These are phyloP conservation scores for Synanthedon vespiformis DNA, from an alignment of 2,888 invertebrate genomes.

Conservation along the genomic window DNA sequence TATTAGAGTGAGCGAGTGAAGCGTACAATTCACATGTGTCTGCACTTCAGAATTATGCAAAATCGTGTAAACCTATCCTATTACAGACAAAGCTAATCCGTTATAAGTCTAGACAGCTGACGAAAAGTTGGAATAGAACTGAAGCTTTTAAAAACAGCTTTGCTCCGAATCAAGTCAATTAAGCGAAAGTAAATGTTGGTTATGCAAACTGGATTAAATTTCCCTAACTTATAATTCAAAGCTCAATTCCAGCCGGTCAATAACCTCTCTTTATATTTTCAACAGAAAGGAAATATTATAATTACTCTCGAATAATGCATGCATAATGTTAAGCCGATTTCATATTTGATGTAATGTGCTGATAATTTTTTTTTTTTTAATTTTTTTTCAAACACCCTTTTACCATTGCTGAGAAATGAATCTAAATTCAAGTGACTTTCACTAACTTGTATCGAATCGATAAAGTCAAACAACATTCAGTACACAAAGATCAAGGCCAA, in stretches of 20 bases:
- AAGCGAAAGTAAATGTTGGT: conserved; percentile 4
- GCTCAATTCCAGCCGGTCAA: neutral
- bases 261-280: neutral
- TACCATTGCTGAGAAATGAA: too few relatives aligned
- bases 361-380: too few relatives aligned
- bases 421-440: too few relatives aligned
- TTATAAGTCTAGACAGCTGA: neutral
- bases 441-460: too few relatives aligned
- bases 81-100: neutral
- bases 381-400: too few relatives aligned
- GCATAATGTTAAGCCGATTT: too few relatives aligned
- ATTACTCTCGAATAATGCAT: too few relatives aligned
- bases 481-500: too few relatives aligned
- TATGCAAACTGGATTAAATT: neutral
- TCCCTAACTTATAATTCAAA: neutral
- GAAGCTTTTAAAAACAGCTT: neutral
- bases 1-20: too few relatives aligned
- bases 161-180: conserved; percentile 5
- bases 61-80: neutral
- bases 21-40: neutral
- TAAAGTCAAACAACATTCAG: too few relatives aligned
- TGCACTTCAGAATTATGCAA: neutral
- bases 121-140: neutral
- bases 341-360: too few relatives aligned
- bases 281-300: too few relatives aligned